Conservation (phyloP, 1,140 invertebrate genomes). For the Pseudomyrmex cubaensis region DNA sequence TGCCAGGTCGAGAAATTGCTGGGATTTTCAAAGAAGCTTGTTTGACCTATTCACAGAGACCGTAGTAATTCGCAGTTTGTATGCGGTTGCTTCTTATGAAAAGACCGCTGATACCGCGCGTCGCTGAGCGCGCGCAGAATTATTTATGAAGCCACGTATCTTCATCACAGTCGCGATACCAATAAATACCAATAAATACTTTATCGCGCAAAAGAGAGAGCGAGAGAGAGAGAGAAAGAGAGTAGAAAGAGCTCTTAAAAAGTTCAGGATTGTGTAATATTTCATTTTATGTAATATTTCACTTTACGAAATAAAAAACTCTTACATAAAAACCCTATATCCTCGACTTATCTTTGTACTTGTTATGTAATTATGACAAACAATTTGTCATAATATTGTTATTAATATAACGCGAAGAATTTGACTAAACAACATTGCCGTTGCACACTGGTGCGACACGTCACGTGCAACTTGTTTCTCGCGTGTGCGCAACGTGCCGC, state of each 20-base stretch:
- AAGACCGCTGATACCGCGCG: conserved; percentile 8
- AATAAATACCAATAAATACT: not conserved
- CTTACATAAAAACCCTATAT: no score
- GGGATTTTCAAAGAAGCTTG: conserved; percentile 43
- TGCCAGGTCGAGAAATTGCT: conserved; percentile 16
- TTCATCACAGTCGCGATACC: not conserved
- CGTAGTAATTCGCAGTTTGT: conserved; percentile 25
- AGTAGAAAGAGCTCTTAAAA: not conserved
- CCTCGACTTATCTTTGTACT: no score
- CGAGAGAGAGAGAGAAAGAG: not conserved
- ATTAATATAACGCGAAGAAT: no score
- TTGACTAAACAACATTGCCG: no score
- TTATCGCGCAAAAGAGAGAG: not conserved
- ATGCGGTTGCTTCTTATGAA: conserved; percentile 24
- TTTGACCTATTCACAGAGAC: conserved; percentile 34
- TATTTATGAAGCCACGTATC: conserved; percentile 23
- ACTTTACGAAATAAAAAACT: no score
- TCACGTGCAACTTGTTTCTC: conserved; percentile 7
- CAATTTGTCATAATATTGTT: no score
- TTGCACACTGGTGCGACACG: not conserved
- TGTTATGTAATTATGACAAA: no score
- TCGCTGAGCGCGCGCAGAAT: conserved; percentile 15
- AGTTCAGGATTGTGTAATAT: not conserved
- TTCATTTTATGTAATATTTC: no score
- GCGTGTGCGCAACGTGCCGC: not conserved